These are phyloP conservation scores for Echinops telfairi DNA, from an alignment of 2,113 vertebrate genomes.

Conservation along the genomic window DNA sequence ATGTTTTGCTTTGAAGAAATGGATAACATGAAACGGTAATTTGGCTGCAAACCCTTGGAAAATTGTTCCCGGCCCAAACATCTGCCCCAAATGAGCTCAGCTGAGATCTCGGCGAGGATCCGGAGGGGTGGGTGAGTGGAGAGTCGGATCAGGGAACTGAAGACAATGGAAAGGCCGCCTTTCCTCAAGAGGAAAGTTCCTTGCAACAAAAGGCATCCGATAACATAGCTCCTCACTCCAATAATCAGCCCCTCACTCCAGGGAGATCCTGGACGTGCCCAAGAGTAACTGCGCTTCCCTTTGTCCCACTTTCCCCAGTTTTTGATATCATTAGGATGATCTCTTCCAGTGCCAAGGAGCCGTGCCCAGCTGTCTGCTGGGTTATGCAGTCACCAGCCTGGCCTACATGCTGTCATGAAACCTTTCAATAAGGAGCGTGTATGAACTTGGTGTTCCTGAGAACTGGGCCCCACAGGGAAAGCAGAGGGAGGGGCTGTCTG, in stretches of 20 bases:
- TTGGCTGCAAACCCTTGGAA: conserved; percentile 77
- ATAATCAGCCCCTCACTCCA: background rate
- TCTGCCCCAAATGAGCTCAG: conserved; percentile 77
- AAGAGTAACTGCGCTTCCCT: background rate
- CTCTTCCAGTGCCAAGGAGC: conserved; percentile 76
- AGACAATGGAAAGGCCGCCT: conserved; percentile 40
- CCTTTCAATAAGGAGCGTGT: conserved; percentile 84
- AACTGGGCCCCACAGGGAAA: conserved; percentile 83
- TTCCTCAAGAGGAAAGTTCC: background rate
- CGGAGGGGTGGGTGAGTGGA: background rate
- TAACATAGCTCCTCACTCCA: background rate
- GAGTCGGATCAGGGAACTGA: background rate
- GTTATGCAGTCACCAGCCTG: conserved; percentile 57
- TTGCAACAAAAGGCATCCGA: background rate
- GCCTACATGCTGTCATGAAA: conserved; percentile 73
- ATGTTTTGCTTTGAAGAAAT: conserved; percentile 82
- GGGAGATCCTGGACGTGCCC: background rate
- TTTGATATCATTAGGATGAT: background rate
- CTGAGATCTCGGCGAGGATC: conserved; percentile 49
- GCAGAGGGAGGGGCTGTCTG: conserved; percentile 71
- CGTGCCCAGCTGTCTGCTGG: conserved; percentile 75
- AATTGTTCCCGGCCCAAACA: conserved; percentile 74
- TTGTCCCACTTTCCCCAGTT: background rate
- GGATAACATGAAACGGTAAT: conserved; percentile 82
- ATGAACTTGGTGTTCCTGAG: conserved; percentile 85